Evolutionary conservation across 2,888 invertebrate species (phyloP).

Genomic region (Ptilodon capucinus): DNA sequence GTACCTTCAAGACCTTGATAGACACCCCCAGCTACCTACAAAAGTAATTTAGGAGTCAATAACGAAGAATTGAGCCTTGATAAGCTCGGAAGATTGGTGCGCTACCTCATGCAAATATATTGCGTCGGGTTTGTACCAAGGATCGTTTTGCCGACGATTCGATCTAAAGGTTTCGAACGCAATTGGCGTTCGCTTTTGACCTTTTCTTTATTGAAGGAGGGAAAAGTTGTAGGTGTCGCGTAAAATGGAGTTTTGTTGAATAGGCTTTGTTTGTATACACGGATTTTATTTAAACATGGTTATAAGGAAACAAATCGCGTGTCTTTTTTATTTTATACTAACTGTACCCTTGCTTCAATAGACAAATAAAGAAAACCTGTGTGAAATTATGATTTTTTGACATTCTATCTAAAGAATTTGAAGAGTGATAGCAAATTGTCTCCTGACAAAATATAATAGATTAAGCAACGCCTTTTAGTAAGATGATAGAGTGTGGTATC

Average conservation of each 20-base stretch:
- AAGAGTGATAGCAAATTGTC: too few relatives aligned
- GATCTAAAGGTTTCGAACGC: conserved; percentile 52
- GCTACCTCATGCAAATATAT: conserved; percentile 56
- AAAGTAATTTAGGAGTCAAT: conserved; percentile 55
- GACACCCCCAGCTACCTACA: conserved; percentile 33
- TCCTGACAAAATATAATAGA: too few relatives aligned
- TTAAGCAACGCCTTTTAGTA: too few relatives aligned
- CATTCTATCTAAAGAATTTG: too few relatives aligned
- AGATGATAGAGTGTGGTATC: too few relatives aligned
- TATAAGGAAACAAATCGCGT: neutral
- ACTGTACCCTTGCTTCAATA: too few relatives aligned
- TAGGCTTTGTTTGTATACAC: conserved; percentile 2
- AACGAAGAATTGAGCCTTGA: conserved; percentile 56
- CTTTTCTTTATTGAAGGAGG: conserved; percentile 60
- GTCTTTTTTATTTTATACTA: neutral
- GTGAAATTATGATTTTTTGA: too few relatives aligned
- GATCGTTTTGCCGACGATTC: conserved; percentile 49
- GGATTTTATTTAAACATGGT: neutral
- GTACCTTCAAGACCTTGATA: neutral
- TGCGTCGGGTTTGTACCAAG: conserved; percentile 11
- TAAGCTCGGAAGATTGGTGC: conserved; percentile 55
- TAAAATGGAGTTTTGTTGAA: conserved; percentile 38
- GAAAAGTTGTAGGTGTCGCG: conserved; percentile 39
- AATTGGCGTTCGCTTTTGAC: conserved; percentile 58
- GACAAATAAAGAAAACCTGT: too few relatives aligned